Conservation (phyloP, 2,113 vertebrate species). For the Carlito syrichta region DNA sequence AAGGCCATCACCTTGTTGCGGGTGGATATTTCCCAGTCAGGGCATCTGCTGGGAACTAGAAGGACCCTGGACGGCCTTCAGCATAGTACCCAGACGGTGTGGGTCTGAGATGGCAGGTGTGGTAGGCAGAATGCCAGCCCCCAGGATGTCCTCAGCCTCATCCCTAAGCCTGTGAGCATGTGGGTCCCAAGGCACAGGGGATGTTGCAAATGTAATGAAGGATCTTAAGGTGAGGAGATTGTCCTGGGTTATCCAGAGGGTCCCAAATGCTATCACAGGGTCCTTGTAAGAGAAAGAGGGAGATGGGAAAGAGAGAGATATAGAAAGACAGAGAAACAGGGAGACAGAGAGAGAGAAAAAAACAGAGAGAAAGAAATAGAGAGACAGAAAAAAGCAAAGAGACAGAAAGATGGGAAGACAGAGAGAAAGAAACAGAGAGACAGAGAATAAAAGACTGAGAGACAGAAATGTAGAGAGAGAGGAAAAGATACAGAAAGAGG, state of each 20-base stretch:
- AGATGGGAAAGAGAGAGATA: background rate
- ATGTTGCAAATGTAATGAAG: background rate
- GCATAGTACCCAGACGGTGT: too few relatives aligned
- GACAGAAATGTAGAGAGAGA: too few relatives aligned
- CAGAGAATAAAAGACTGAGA: too few relatives aligned
- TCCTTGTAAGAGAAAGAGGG: background rate
- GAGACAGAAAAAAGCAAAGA: too few relatives aligned
- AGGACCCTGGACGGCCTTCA: too few relatives aligned
- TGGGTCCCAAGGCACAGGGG: rapidly evolving
- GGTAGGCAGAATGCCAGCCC: background rate
- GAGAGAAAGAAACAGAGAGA: too few relatives aligned
- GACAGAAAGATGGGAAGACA: background rate
- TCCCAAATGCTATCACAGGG: rapidly evolving
- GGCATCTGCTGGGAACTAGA: too few relatives aligned
- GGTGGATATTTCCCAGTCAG: too few relatives aligned
- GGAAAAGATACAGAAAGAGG: background rate
- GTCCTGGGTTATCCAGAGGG: rapidly evolving
- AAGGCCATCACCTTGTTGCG: too few relatives aligned
- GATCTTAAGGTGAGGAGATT: background rate
- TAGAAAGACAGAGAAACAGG: background rate
- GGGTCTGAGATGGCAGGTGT: rapidly evolving
- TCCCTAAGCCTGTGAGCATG: background rate
- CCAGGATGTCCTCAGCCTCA: rapidly evolving
- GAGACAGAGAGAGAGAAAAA: too few relatives aligned
- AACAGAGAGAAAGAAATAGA: too few relatives aligned